These are phyloP conservation scores for Catharus bicknelli DNA, from an alignment of 2,113 vertebrate genomes.

Conservation along the genomic window DNA sequence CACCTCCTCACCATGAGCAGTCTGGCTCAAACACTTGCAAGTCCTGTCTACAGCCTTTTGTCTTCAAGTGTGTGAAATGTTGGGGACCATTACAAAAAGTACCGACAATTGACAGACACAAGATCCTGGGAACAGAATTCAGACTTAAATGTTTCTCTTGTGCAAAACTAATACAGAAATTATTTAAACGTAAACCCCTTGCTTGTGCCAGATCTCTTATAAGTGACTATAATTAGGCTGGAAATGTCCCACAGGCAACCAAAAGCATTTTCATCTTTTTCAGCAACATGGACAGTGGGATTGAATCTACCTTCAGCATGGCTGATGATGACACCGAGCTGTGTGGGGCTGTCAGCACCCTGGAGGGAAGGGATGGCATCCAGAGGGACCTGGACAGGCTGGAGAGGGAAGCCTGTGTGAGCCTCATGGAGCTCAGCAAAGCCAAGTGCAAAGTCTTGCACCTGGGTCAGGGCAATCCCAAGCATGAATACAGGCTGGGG, in stretches of 20 bases:
- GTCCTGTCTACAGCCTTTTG: neutral
- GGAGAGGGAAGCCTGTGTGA: neutral
- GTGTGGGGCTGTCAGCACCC: fast-evolving
- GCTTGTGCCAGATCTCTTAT: neutral
- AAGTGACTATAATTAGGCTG: neutral
- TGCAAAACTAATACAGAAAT: neutral
- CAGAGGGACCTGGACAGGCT: neutral
- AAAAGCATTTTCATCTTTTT: neutral
- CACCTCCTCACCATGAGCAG: neutral
- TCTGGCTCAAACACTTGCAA: neutral
- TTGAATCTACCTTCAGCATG: neutral
- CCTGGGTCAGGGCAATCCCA: fast-evolving
- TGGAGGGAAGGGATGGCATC: neutral
- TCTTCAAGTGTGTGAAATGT: fast-evolving
- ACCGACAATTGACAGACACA: neutral
- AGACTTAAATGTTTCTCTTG: neutral
- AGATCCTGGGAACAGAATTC: neutral
- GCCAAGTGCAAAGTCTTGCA: fast-evolving
- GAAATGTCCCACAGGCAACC: neutral
- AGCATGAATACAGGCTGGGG: neutral
- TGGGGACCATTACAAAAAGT: neutral
- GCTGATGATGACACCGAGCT: fast-evolving
- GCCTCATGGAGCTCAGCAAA: neutral
- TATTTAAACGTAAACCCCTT: neutral
- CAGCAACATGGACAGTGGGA: neutral